Conservation (phyloP, 2,797 vertebrate species). For the Sphenopsis melanotis region DNA sequence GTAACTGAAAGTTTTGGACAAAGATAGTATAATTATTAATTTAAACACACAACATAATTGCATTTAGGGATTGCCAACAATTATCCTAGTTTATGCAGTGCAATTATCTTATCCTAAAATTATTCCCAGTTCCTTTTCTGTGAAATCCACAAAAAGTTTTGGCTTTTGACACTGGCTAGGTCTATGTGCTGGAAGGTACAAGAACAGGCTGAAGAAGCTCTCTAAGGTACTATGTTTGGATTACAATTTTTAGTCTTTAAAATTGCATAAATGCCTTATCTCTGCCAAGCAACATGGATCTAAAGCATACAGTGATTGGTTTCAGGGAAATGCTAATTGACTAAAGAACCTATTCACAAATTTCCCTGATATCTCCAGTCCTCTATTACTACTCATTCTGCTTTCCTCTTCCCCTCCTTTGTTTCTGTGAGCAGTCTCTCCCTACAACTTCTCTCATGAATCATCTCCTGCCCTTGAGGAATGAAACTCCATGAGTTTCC, state of each 20-base stretch:
- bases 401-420: neutral
- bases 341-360: neutral
- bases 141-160: neutral
- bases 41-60: neutral
- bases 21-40: neutral
- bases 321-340: neutral
- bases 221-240: neutral
- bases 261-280: neutral
- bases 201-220: neutral
- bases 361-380: neutral
- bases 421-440: neutral
- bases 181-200: neutral
- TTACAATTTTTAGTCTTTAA: neutral
- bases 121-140: neutral
- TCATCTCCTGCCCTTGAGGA: neutral
- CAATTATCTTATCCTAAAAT: neutral
- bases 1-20: neutral
- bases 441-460: neutral
- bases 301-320: neutral
- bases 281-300: neutral
- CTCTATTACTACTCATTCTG: neutral
- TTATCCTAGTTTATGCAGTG: neutral
- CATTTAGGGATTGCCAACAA: neutral
- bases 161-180: fast-evolving
- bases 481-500: neutral